phyloP scores from a whole-genome alignment of 2,888 invertebrate species.

The Leptothorax acervorum region DNA sequence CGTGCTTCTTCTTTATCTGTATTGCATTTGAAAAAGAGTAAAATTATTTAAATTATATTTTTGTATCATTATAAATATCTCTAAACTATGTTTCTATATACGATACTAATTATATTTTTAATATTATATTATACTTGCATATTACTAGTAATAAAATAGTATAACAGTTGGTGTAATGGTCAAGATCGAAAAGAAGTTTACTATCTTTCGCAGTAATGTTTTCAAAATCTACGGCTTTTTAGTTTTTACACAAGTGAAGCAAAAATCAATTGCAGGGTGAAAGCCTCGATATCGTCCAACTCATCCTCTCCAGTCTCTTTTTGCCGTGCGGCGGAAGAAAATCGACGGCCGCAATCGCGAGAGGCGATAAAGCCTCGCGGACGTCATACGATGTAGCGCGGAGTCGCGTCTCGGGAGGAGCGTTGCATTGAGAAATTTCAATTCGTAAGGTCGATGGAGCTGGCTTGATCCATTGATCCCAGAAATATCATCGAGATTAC shows the following conservation, averaged over 20 bases:
- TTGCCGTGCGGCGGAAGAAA: slow-evolving; percentile 19
- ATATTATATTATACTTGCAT: too few species aligned
- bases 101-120: too few species aligned
- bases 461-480: slow-evolving; percentile 67
- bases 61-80: too few species aligned
- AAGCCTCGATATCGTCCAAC: not conserved
- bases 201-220: not conserved
- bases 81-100: too few species aligned
- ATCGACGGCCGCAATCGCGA: slow-evolving; percentile 35
- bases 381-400: slow-evolving; percentile 65
- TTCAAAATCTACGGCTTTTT: not conserved
- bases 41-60: not conserved
- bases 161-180: not conserved
- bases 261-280: not conserved
- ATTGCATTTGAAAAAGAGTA: not conserved
- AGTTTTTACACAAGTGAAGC: not conserved
- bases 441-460: slow-evolving; percentile 62
- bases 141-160: not conserved
- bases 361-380: slow-evolving; percentile 66
- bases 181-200: not conserved
- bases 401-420: slow-evolving; percentile 62
- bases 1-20: not conserved
- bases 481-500: slow-evolving; percentile 59
- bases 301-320: slow-evolving; percentile 11
- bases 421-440: slow-evolving; percentile 74